Conservation (phyloP, 2,797 vertebrate species). For the Thamnophis elegans region DNA sequence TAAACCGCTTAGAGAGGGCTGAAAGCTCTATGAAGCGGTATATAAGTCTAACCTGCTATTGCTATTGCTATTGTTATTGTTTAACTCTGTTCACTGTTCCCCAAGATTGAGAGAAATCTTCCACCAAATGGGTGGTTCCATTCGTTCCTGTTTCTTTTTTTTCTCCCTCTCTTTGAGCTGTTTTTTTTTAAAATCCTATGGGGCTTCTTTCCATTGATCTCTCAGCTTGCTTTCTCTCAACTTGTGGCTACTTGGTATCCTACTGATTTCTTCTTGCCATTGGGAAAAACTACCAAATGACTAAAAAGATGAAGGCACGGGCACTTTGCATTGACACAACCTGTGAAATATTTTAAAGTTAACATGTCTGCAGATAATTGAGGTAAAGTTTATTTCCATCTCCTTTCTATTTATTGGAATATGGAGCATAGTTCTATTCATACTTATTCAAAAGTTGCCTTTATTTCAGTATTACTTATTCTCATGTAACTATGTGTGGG, state of each 20-base stretch:
- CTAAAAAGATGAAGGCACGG: too few relatives aligned
- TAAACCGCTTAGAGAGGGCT: too few relatives aligned
- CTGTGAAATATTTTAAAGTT: not conserved
- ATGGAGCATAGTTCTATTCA: not conserved
- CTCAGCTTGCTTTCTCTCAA: not conserved
- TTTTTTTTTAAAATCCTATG: not conserved
- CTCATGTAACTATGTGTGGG: not conserved
- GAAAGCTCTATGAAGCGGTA: too few relatives aligned
- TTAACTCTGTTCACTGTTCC: not conserved
- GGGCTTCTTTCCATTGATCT: not conserved
- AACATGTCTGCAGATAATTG: not conserved
- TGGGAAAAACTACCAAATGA: too few relatives aligned
- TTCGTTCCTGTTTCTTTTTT: not conserved
- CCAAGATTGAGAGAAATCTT: not conserved
- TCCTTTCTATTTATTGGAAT: not conserved
- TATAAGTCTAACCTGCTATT: too few relatives aligned
- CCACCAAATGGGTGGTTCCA: not conserved
- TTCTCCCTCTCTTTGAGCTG: not conserved
- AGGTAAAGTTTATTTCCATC: not conserved
- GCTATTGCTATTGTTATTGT: too few relatives aligned
- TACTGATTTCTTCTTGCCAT: too few relatives aligned
- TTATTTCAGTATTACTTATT: not conserved
- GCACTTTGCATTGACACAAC: too few relatives aligned
- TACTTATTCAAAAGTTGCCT: not conserved
- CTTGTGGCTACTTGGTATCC: not conserved